Conservation (phyloP, 2,113 vertebrate genomes). For the Natator depressus region DNA sequence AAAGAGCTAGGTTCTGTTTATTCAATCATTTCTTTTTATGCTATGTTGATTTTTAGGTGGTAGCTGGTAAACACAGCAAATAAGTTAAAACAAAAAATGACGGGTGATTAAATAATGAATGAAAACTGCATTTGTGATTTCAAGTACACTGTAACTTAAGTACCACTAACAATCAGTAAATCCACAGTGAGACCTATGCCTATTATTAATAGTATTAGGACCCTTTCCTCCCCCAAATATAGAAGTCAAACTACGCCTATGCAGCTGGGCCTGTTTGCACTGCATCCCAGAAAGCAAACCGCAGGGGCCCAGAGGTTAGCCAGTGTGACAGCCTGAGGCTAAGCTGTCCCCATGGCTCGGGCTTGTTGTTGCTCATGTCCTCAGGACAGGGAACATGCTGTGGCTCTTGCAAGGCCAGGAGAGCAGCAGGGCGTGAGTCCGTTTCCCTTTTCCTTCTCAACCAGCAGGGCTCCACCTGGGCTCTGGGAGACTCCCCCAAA, state of each 20-base stretch:
- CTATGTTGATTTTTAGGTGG: neutral
- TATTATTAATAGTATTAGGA: neutral
- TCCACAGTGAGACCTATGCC: neutral
- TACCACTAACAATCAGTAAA: neutral
- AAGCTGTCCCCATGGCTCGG: neutral
- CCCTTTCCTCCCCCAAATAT: neutral
- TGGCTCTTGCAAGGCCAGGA: neutral
- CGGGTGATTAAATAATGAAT: neutral
- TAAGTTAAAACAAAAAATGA: neutral
- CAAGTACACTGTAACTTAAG: neutral
- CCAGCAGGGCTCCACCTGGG: neutral
- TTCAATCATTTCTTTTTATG: no score
- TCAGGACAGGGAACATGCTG: accelerated
- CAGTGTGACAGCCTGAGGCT: neutral
- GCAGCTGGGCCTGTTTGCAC: neutral
- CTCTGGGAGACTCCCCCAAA: neutral
- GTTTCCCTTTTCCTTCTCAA: neutral
- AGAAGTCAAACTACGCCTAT: neutral
- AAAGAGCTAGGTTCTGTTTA: neutral
- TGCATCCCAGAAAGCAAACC: constrained; percentile 42
- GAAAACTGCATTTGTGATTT: neutral
- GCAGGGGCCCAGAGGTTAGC: neutral
- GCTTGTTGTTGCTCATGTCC: neutral
- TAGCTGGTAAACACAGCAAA: neutral
- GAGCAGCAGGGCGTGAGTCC: neutral